Evolutionary conservation across 2,113 vertebrate species (phyloP), one percentile per base, ranked within the genome.

Genomic region (Emydura subglobosa): DNA sequence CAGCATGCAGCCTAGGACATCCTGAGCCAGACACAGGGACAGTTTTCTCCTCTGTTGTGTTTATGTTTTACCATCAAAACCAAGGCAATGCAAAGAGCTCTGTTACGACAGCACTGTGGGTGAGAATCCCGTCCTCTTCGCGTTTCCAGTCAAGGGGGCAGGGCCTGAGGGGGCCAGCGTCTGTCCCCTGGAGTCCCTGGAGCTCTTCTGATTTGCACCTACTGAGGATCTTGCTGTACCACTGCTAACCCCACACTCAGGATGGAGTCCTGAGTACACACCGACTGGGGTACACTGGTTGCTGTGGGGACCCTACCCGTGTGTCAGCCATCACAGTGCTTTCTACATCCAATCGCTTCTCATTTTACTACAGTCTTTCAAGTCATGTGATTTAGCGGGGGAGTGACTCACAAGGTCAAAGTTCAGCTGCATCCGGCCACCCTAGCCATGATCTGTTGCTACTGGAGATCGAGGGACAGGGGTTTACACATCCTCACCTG

Each of bases 271-370:
- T 13, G 10, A 3, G 10, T 9, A 50, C 13, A 9, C 50, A 50
- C 6, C 13, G 10, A 13, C 50, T 13, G 50, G 13, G 5, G 50
- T 11, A 50, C 10, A 50, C 50, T 12, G 50, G 96, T 97, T 97
- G 97, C 97, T 96, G 97, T 97, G 96, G 97, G 97, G 97, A 98
- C 97, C 86, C 90, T 83, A 82, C 93, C 90, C 94, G 81, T 19
- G 74, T 39, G 53, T 83, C 78, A 44, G 91, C 82, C 88, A 59
- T 82, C 72, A 78, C 19, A 51, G 17, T 42, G 82, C n/a, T 16
- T 83, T 86, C 91, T 78, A 29, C 59, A 79, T 53, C 74, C 85
- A 90, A 90, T 54, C 54, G 74, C 83, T 76, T 83, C 91, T 91
- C 82, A 14, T 85, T 42, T 27, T 16, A 12, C 50, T 25, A 50